Percentiles rank a stretch among this genome's conserved stretches.
These are phyloP conservation scores for Drosophila carrolli DNA, from an alignment of 1,140 invertebrate genomes.

Conservation along the genomic window DNA sequence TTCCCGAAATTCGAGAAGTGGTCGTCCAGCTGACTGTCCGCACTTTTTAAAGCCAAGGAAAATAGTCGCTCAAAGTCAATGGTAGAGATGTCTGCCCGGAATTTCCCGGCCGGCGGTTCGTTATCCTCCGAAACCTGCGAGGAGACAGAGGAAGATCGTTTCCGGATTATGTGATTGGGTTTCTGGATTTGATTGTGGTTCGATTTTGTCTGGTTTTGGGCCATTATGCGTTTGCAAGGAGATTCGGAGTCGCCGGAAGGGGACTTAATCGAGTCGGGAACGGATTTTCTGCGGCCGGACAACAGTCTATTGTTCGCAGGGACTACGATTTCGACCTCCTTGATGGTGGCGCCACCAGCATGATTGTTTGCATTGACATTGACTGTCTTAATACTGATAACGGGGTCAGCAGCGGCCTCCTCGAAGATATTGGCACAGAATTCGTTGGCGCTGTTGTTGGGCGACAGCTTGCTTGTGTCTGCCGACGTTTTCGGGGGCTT, in stretches of 20 bases:
- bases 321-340: slow-evolving; percentile 63
- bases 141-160: slow-evolving; percentile 71
- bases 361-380: slow-evolving; percentile 57
- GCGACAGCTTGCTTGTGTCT: slow-evolving; percentile 58
- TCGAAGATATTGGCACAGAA: slow-evolving; percentile 72
- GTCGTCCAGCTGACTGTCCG: slow-evolving; percentile 74
- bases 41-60: slow-evolving; percentile 70
- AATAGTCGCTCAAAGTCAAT: slow-evolving; percentile 75
- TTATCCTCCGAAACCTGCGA: slow-evolving; percentile 72
- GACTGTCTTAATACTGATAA: slow-evolving; percentile 71
- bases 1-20: slow-evolving; percentile 84
- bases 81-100: slow-evolving; percentile 65
- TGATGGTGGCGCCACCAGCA: slow-evolving; percentile 40
- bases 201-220: slow-evolving; percentile 34
- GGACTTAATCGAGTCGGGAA: slow-evolving; percentile 31
- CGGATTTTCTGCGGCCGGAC: slow-evolving; percentile 59
- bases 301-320: slow-evolving; percentile 37
- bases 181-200: slow-evolving; percentile 17
- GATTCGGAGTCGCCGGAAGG: slow-evolving; percentile 16
- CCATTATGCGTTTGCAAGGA: slow-evolving; percentile 31
- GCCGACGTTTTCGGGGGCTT: slow-evolving; percentile 54
- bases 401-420: slow-evolving; percentile 53
- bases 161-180: slow-evolving; percentile 46
- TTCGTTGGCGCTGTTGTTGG: slow-evolving; percentile 67
- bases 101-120: slow-evolving; percentile 53